Base-by-base conservation (phyloP, 1,140 invertebrate genomes). In the Meloidogyne floridensis region DNA sequence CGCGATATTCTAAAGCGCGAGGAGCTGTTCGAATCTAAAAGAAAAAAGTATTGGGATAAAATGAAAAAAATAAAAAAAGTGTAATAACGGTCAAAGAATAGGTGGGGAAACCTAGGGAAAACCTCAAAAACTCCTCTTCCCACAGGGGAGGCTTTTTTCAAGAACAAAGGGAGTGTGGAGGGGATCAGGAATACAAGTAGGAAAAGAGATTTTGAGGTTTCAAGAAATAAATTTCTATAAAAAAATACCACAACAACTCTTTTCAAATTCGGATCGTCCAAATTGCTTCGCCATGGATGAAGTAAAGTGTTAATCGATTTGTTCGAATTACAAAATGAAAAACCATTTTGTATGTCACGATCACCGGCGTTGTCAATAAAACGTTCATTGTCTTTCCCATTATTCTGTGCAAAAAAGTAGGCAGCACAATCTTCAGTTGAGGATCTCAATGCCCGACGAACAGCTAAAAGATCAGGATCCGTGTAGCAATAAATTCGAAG, bases 401-500 rank as follows among this genome's bases (percentile, higher is more conserved):
- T 20, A 53, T 81, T 59, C 32, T 86, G 77, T 56, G 86, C 80
- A 74, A 87, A 87, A 77, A 87, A 87, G 32, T 87, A 78, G 2
- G 80, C 20, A 42, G 88, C 77, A 77, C 87, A 88, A 15, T 80
- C 76, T n/a, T 84, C 73, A 13, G 86, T 72, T 77, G 84, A 80
- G 11, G 72, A 75, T 11, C 86, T 85, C 8, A 89, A 18, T 18
- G 88, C 87, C 18, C 81, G 54, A 42, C 87, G 80, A 3, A 87
- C 85, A 8, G 77, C 79, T 51, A 89, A 74, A 13, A 89, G 81
- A 75, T 89, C 87, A 42, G 89, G 75, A 47, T 89, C 84, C 11
- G 86, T 90, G 80, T 89, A 89, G 75, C 88, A 89, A 15, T 88
- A 53, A 32, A 89, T 71, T 32, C 88, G 81, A 65, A 89, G 83